Evolutionary conservation across 2,797 vertebrate genomes (phyloP).

Genomic region (Numenius phaeopus): DNA sequence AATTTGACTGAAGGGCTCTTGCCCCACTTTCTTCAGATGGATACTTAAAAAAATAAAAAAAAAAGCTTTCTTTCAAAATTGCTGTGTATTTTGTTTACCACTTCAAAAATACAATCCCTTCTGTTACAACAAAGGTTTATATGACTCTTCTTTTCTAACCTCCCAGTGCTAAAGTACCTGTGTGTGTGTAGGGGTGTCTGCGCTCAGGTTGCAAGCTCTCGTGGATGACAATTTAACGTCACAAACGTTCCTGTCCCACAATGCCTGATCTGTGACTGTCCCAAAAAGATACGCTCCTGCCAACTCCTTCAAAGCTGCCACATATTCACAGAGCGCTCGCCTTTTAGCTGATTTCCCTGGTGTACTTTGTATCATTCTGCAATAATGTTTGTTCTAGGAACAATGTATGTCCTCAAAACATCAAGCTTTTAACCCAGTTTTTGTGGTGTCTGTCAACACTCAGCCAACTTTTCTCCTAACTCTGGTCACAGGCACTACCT

Average conservation of each 20-base stretch:
- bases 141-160: neutral
- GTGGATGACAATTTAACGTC: neutral
- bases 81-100: neutral
- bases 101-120: slow-evolving; percentile 14
- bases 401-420: slow-evolving; percentile 26
- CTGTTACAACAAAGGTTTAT: neutral
- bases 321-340: neutral
- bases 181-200: neutral
- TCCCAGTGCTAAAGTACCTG: neutral
- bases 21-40: neutral
- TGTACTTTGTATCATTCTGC: slow-evolving; percentile 53
- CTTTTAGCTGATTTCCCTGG: slow-evolving; percentile 57
- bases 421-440: slow-evolving; percentile 41
- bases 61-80: neutral
- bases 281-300: slow-evolving; percentile 45
- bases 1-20: neutral
- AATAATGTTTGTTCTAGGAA: slow-evolving; percentile 66
- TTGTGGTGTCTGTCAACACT: slow-evolving; percentile 55
- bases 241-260: slow-evolving; percentile 24
- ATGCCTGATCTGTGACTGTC: slow-evolving; percentile 44
- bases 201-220: neutral
- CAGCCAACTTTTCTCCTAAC: neutral
- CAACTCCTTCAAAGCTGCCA: slow-evolving; percentile 64
- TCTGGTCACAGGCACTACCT: neutral
- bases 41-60: neutral